Percentiles rank a stretch among this genome's conserved stretches.
phyloP scores from a whole-genome alignment of 2,113 vertebrate species.

The Pao palembangensis region DNA sequence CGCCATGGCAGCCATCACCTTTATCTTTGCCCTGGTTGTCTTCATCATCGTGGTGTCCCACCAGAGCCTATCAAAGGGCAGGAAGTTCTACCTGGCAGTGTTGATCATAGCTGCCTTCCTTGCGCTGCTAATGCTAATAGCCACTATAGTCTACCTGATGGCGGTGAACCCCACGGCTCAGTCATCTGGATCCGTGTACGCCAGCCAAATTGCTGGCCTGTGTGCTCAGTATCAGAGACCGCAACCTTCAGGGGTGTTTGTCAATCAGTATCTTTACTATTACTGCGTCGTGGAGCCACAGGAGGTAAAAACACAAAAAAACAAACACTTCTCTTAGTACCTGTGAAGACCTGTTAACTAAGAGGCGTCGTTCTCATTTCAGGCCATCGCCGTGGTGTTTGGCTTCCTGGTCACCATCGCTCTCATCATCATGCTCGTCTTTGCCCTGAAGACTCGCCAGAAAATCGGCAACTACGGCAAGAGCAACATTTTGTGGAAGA shows the following conservation, averaged over 20 bases:
- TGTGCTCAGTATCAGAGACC: conserved; percentile 79
- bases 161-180: conserved; percentile 86
- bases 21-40: conserved; percentile 72
- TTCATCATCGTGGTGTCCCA: conserved; percentile 82
- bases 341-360: background rate
- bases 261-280: conserved; percentile 89
- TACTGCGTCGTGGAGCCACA: conserved; percentile 91
- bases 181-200: conserved; percentile 75
- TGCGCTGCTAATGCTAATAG: conserved; percentile 79
- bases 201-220: conserved; percentile 73
- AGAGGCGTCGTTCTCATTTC: conserved; percentile 1
- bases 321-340: background rate
- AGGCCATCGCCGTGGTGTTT: conserved; percentile 87
- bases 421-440: conserved; percentile 85
- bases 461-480: conserved; percentile 81
- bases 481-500: conserved; percentile 84
- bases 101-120: conserved; percentile 78
- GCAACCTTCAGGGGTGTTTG: conserved; percentile 45
- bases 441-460: conserved; percentile 83
- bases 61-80: conserved; percentile 69
- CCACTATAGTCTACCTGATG: conserved; percentile 85
- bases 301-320: conserved; percentile 74
- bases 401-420: conserved; percentile 79
- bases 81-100: conserved; percentile 80
- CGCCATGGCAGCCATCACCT: conserved; percentile 80